Conservation (phyloP, 2,797 vertebrate genomes). For the Streptopelia turtur region DNA sequence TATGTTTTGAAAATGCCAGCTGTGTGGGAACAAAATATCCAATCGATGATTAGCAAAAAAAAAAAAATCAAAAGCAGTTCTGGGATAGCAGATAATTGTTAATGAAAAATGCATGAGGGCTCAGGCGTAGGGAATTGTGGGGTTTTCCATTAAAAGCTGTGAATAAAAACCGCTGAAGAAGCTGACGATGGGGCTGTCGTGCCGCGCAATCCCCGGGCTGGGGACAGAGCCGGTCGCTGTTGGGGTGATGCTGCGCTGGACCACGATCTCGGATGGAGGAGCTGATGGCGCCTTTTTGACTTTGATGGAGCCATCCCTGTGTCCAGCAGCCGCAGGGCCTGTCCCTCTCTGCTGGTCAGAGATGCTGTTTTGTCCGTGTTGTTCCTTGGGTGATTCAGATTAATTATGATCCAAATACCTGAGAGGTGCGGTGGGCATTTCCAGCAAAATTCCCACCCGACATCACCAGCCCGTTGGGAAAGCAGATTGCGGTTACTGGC, state of each 20-base stretch:
- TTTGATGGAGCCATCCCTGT: neutral
- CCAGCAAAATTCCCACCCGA: neutral
- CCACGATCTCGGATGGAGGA: accelerated
- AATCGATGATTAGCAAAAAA: slow-evolving; percentile 69
- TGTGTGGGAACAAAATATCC: slow-evolving; percentile 70
- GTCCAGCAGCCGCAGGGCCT: neutral
- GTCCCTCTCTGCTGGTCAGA: neutral
- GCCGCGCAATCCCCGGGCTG: neutral
- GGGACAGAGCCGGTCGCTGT: neutral
- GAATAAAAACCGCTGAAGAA: slow-evolving; percentile 46
- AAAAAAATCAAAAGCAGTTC: slow-evolving; percentile 70
- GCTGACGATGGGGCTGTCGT: neutral
- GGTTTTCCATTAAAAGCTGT: slow-evolving; percentile 65
- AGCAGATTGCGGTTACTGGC: neutral
- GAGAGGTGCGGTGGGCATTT: neutral
- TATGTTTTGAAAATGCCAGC: slow-evolving; percentile 68
- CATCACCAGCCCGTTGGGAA: neutral
- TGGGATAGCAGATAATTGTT: slow-evolving; percentile 49
- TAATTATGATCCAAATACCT: accelerated
- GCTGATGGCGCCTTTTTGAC: neutral
- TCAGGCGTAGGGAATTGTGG: slow-evolving; percentile 36
- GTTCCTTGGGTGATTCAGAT: neutral
- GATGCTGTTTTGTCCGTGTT: accelerated
- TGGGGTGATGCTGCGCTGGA: neutral
- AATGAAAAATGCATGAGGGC: slow-evolving; percentile 70